These are phyloP conservation scores for Oithona nana DNA, from an alignment of 2,888 invertebrate species.

Conservation along the genomic window DNA sequence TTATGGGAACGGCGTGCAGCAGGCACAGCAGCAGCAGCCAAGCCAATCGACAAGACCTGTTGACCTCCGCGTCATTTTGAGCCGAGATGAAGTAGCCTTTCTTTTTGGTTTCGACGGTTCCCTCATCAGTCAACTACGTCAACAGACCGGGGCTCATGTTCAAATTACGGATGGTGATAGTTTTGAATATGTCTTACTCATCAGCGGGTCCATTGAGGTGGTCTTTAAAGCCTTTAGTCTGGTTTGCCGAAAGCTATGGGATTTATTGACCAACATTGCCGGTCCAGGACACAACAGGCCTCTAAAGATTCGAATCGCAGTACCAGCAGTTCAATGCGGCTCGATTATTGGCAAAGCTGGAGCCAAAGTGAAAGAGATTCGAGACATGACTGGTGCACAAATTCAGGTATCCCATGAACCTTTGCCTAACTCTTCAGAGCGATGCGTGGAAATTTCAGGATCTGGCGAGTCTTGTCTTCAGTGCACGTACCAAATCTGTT, in stretches of 20 bases:
- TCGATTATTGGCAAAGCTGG: constrained; percentile 12
- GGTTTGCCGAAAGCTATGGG: constrained; percentile 12
- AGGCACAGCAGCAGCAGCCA: background rate
- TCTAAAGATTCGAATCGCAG: constrained; percentile 5
- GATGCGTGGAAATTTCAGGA: constrained; percentile 13
- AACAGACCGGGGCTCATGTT: constrained; percentile 2
- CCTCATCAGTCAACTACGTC: background rate
- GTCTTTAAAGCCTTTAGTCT: constrained; percentile 14
- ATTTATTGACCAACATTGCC: constrained; percentile 1
- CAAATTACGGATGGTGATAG: background rate
- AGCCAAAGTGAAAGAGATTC: constrained; percentile 11
- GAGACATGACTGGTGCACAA: constrained; percentile 13
- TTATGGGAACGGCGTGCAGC: background rate
- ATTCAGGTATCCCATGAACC: constrained; percentile 10
- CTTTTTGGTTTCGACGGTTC: constrained; percentile 8
- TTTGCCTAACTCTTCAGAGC: constrained; percentile 9
- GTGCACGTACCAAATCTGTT: constrained; percentile 11
- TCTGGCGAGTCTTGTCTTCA: constrained; percentile 12
- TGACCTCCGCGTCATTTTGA: background rate
- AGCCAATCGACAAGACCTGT: background rate
- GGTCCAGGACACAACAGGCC: background rate
- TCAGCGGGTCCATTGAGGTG: constrained; percentile 8
- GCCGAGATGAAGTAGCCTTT: constrained; percentile 13
- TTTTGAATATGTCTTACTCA: constrained; percentile 4
- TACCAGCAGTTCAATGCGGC: constrained; percentile 8